These are phyloP conservation scores for Glandiceps talaboti DNA, from an alignment of 53 echinoderm and acorn worm species.

Conservation along the genomic window DNA sequence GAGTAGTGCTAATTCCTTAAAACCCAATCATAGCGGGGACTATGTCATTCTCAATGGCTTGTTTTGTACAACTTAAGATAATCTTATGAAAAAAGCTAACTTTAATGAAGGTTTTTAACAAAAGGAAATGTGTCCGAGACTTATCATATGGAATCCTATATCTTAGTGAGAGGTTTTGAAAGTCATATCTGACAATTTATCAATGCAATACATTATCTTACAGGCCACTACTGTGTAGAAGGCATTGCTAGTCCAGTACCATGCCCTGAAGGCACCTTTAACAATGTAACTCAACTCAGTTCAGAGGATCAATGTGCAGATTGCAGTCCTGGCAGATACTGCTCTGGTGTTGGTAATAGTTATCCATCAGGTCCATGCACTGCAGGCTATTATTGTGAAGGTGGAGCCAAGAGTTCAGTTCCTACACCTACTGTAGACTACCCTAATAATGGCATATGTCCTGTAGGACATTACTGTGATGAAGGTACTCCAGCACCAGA, in stretches of 20 bases:
- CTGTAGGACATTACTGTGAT: slow-evolving; percentile 79
- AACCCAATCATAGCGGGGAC: no score
- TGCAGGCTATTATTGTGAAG: slow-evolving; percentile 78
- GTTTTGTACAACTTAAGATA: no score
- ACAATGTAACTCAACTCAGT: slow-evolving; percentile 70
- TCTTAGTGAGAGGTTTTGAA: no score
- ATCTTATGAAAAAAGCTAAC: no score
- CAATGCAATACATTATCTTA: background rate
- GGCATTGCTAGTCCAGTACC: slow-evolving; percentile 66
- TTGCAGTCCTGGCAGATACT: slow-evolving; percentile 78
- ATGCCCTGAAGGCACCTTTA: slow-evolving; percentile 88
- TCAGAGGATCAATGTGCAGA: slow-evolving; percentile 66
- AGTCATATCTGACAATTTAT: no score
- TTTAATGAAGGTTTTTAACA: no score
- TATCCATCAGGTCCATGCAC: slow-evolving; percentile 77
- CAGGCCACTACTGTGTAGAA: slow-evolving; percentile 87
- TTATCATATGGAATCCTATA: no score
- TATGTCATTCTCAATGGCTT: no score
- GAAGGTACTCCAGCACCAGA: slow-evolving; percentile 70
- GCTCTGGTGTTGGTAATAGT: slow-evolving; percentile 82
- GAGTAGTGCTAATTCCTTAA: no score
- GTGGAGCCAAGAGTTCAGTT: slow-evolving; percentile 47
- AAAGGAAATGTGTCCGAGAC: no score
- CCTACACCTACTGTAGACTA: slow-evolving; percentile 42
- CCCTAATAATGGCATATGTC: slow-evolving; percentile 79